Base-by-base conservation (phyloP, 2,113 vertebrate species). In the Mungos mungo region DNA sequence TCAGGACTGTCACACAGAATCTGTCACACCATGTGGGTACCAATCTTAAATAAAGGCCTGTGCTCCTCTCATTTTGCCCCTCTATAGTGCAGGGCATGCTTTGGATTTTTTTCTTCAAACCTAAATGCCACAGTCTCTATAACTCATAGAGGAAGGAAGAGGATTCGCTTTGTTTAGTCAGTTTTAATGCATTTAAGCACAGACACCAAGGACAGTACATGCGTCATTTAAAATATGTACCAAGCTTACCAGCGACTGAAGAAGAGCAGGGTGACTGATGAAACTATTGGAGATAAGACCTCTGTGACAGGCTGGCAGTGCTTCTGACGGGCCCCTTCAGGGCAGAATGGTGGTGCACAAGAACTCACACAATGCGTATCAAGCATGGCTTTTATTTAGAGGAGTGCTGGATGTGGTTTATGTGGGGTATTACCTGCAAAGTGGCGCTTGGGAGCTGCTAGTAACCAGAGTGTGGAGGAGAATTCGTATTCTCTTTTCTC, bases 181-280 rank as follows among this genome's bases (percentile, higher is more conserved):
- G 15, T 96, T 97, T 96, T 98, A 90, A 96, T 98, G 98, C 97
- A 98, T 98, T 98, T 98, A 97, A 97, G 87, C 87, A 27, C 19
- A 97, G 97, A 88, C 97, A 96, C 60, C 97, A 97, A 98, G 98
- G 98, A 94, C 98, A 98, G 97, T 96, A 91, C 93, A 82, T 97
- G 97, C 98, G 97, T 98, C 93, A 88, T 93, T 97, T 98, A 95
- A 97, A 95, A 72, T 74, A 77, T 27, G 90, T 94, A 71, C 96
- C 89, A 65, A 92, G 52, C 91, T 97, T 95, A 79, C 97, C n/a
- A 38, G 52, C 0, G n/a, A 84, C 96, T 96, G 85, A 90, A 23
- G 87, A 91, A 77, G 95, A 97, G 71, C 90, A 90, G 94, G 80
- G 96, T 93, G 96, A 95, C 95, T 97, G 96, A 97, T 97, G 96